Evolutionary conservation across 2,113 vertebrate species (phyloP).

Genomic region (Tenebrosternarchus preto): DNA sequence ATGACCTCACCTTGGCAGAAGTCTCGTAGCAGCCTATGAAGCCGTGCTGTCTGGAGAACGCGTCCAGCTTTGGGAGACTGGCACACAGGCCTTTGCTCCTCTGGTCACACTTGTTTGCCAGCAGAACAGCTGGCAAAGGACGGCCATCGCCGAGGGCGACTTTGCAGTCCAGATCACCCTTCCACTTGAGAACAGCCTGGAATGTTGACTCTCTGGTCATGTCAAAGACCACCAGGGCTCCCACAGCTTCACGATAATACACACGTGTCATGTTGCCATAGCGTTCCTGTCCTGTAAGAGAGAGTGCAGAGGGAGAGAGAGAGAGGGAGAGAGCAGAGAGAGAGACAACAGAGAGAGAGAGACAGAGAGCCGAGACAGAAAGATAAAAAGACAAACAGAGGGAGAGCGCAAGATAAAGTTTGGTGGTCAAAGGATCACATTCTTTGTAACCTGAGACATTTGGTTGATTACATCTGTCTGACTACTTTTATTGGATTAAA

Average conservation of each 20-base stretch:
- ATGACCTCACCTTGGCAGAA: constrained; percentile 76
- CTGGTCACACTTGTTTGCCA: constrained; percentile 83
- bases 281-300: constrained; percentile 77
- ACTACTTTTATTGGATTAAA: constrained; percentile 20
- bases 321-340: not conserved
- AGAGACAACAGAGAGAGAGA: not conserved
- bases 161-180: constrained; percentile 80
- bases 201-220: constrained; percentile 79
- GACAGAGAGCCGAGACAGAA: too few relatives aligned
- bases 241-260: constrained; percentile 81
- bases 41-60: constrained; percentile 72
- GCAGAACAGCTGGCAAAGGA: constrained; percentile 74
- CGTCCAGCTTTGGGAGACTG: constrained; percentile 75
- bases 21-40: constrained; percentile 80
- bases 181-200: constrained; percentile 81
- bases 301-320: not conserved
- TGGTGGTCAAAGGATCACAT: constrained; percentile 5
- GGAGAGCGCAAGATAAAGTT: not conserved
- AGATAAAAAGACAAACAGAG: not conserved
- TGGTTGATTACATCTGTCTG: constrained; percentile 6
- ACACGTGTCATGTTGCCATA: constrained; percentile 84
- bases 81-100: constrained; percentile 69
- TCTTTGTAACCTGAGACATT: not conserved
- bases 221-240: constrained; percentile 81
- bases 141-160: constrained; percentile 74